Percentiles rank a stretch among this genome's conserved stretches.
These are phyloP conservation scores for Pseudomyrmex dendroicus DNA, from an alignment of 1,140 invertebrate genomes.

Conservation along the genomic window DNA sequence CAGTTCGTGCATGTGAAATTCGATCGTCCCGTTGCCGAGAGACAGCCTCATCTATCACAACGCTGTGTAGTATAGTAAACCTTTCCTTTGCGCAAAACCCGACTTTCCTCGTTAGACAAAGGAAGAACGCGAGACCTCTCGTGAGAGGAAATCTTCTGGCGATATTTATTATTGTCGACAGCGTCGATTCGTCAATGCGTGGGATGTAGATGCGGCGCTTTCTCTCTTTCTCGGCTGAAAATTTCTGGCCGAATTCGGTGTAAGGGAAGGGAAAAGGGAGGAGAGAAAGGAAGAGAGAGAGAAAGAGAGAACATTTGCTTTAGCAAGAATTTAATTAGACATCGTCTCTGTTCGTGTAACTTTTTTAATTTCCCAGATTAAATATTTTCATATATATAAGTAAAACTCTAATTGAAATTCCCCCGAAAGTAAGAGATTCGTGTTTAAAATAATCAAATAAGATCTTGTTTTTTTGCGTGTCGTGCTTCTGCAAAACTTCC, in stretches of 20 bases:
- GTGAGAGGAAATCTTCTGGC: neutral
- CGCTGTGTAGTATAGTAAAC: neutral
- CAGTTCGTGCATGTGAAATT: constrained; percentile 59
- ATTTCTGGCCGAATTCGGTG: constrained; percentile 21
- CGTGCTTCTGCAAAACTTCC: neutral
- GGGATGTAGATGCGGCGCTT: constrained; percentile 18
- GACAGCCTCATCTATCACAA: constrained; percentile 33
- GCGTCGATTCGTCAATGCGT: constrained; percentile 44
- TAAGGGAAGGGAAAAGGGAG: neutral
- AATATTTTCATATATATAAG: constrained; percentile 40
- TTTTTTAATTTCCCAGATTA: constrained; percentile 50
- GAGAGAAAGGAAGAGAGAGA: too few relatives aligned
- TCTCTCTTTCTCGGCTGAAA: constrained; percentile 27
- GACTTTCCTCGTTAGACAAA: constrained; percentile 48
- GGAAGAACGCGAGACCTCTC: constrained; percentile 27
- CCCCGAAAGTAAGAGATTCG: constrained; percentile 5
- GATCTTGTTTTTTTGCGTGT: neutral
- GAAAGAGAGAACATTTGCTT: neutral
- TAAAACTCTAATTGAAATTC: constrained; percentile 39
- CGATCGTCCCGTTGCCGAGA: constrained; percentile 23
- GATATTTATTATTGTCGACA: constrained; percentile 47
- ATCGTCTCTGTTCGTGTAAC: constrained; percentile 39
- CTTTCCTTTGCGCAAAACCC: constrained; percentile 20
- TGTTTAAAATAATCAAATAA: constrained; percentile 15
- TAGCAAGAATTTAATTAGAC: constrained; percentile 42